Conservation (phyloP, 1,140 invertebrate genomes). For the Temnothorax nylanderi region DNA sequence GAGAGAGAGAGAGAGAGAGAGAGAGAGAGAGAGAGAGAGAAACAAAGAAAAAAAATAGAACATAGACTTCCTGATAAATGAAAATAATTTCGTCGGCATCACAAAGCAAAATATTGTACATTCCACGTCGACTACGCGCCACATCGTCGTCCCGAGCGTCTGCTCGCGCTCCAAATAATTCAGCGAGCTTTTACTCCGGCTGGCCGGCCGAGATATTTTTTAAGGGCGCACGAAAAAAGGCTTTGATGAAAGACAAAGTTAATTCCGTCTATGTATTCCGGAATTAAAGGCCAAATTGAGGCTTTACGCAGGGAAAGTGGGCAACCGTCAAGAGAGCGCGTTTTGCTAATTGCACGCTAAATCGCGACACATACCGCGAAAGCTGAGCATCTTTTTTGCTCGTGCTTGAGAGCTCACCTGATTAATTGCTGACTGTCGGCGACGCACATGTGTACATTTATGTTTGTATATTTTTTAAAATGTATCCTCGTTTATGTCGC, state of each 20-base stretch:
- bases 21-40: neutral
- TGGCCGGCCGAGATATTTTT: conserved; percentile 25
- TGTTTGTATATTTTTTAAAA: neutral
- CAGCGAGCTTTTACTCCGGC: conserved; percentile 9
- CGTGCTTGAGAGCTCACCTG: conserved; percentile 3
- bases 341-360: conserved; percentile 44
- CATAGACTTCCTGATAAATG: conserved; percentile 3
- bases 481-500: neutral
- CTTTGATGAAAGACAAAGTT: conserved; percentile 36
- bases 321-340: neutral
- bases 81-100: conserved; percentile 22
- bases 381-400: conserved; percentile 6
- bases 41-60: neutral
- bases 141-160: neutral
- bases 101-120: conserved; percentile 19
- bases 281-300: conserved; percentile 50
- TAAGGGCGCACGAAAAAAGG: conserved; percentile 5
- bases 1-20: neutral
- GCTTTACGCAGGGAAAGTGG: neutral
- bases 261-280: conserved; percentile 28
- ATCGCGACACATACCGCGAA: conserved; percentile 37
- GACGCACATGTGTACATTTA: conserved; percentile 9
- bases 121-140: neutral
- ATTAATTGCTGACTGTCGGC: conserved; percentile 49
- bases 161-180: conserved; percentile 24